Evolutionary conservation across 2,797 vertebrate species (phyloP).

Genomic region (Enteromius anoplus): DNA sequence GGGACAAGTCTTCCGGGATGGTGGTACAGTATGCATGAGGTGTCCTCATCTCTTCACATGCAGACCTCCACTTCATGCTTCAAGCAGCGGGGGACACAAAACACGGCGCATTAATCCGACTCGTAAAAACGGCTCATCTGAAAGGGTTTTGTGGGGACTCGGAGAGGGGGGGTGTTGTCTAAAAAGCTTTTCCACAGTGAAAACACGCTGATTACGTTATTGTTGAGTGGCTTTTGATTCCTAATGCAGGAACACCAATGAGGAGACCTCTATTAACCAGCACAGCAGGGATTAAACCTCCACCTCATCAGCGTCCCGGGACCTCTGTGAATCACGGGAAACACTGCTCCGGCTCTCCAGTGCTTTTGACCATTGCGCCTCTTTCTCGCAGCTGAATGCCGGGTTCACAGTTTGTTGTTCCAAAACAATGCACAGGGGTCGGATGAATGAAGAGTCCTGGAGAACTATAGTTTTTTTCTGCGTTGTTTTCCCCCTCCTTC

Average conservation of each 20-base stretch:
- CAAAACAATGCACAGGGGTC: slow-evolving; percentile 71
- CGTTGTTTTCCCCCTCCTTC: slow-evolving; percentile 51
- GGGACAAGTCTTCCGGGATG: not conserved
- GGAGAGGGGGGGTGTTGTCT: slow-evolving; percentile 81
- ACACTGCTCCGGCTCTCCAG: slow-evolving; percentile 74
- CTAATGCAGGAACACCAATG: slow-evolving; percentile 73
- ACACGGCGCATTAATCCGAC: slow-evolving; percentile 75
- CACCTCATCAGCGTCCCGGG: slow-evolving; percentile 79
- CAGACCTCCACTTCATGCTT: slow-evolving; percentile 66
- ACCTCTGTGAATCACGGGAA: slow-evolving; percentile 74
- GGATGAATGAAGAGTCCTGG: slow-evolving; percentile 73
- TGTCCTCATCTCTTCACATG: slow-evolving; percentile 72
- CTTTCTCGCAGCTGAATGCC: slow-evolving; percentile 71
- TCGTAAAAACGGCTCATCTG: slow-evolving; percentile 77
- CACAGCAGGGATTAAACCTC: slow-evolving; percentile 83
- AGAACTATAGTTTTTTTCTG: slow-evolving; percentile 59
- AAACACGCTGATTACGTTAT: slow-evolving; percentile 91
- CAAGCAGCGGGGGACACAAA: slow-evolving; percentile 68
- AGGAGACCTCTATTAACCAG: slow-evolving; percentile 80
- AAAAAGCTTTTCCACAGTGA: slow-evolving; percentile 82
- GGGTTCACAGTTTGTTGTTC: slow-evolving; percentile 78
- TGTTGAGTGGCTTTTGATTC: slow-evolving; percentile 88
- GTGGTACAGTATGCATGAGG: slow-evolving; percentile 44
- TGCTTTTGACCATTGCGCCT: slow-evolving; percentile 77
- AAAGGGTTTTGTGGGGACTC: slow-evolving; percentile 77